Conservation (phyloP, 2,113 vertebrate genomes). For the Eulemur macaco region DNA sequence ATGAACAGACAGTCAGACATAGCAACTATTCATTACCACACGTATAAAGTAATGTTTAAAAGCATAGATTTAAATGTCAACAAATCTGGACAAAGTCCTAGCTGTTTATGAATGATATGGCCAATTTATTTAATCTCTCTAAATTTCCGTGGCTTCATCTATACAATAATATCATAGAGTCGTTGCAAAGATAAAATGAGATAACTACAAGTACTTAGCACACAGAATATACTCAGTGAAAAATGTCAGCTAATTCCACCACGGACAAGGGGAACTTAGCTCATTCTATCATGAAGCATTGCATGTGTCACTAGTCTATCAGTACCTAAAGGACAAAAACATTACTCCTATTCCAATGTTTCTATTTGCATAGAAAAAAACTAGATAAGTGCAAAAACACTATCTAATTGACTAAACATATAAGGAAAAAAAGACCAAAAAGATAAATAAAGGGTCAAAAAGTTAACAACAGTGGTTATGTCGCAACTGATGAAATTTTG, state of each 20-base stretch:
- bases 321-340: neutral
- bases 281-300: neutral
- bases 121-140: neutral
- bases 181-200: constrained; percentile 19
- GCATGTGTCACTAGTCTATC: neutral
- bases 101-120: neutral
- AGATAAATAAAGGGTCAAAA: neutral
- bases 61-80: neutral
- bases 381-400: neutral
- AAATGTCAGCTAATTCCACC: neutral
- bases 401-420: neutral
- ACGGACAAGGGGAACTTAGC: neutral
- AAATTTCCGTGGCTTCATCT: constrained; percentile 3
- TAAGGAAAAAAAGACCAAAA: neutral
- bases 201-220: neutral
- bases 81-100: neutral
- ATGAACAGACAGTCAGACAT: neutral
- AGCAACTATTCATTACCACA: neutral
- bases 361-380: neutral
- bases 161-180: neutral
- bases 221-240: neutral
- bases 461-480: neutral
- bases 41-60: neutral
- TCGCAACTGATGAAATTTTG: neutral
- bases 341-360: neutral